Evolutionary conservation across 64 coral and sea anemone species (phyloP), one percentile per base, ranked within the genome.

Genomic region (Trachythela sp.): DNA sequence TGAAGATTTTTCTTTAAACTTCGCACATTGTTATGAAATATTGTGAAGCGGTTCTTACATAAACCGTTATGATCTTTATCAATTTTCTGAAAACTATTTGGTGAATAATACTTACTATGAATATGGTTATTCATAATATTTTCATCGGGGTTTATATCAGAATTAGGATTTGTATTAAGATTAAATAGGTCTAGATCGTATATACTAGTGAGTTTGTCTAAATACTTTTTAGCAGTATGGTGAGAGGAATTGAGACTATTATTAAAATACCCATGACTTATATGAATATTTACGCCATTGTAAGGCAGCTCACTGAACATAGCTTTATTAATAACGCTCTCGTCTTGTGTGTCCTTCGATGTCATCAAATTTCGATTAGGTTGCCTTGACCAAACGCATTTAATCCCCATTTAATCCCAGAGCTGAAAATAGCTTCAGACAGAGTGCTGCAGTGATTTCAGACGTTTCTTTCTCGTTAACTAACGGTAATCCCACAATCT

Each of bases 101-200:
- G 84, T 27, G 39, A 40, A 40, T 45, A 85, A 85, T 48, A 85
- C 4, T 45, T 85, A 85, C 39, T 27, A 39, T 0, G 39, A n/a
- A 85, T n/a, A 13, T 39, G 36, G 27, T 39, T 31, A 30, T 39
- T 39, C 41, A 85, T 39, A 85, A 13, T 17, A 85, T 85, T 85
- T 17, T 17, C 36, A 85, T 85, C 40, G 36, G 84, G 84, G 39
- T 85, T 39, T 85, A 85, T 85, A 48, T 39, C 24, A 45, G 84
- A 85, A 85, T 85, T 85, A 13, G 29, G 27, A 45, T 85, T 85
- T 10, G 36, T 40, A 6, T 85, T 85, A 39, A 85, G 39, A 27
- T n/a, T 45, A 40, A 85, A 45, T 85, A 85, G 45, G 45, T 85
- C 83, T 39, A 85, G 48, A 85, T 85, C 39, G 39, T 85, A 39